phyloP scores from a whole-genome alignment of 2,113 vertebrate genomes.

The Centropus bengalensis region DNA sequence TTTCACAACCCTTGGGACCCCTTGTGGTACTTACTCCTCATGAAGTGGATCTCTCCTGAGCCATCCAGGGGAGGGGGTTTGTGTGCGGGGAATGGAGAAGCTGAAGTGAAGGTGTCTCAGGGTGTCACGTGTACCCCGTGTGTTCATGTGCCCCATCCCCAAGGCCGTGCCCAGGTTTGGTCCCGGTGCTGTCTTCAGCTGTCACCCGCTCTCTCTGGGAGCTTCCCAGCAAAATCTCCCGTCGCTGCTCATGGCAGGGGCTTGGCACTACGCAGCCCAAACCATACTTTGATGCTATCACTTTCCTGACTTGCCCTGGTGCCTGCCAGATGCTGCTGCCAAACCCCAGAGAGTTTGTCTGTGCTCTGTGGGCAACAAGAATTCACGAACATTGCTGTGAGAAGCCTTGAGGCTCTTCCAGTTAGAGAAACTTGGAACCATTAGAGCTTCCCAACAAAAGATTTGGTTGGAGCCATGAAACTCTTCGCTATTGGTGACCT shows the following conservation, averaged over 20 bases:
- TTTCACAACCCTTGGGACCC: background rate
- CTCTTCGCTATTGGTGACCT: rapidly evolving
- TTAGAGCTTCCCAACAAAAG: background rate
- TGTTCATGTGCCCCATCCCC: rapidly evolving
- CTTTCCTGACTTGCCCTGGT: background rate
- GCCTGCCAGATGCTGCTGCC: rapidly evolving
- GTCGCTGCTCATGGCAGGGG: background rate
- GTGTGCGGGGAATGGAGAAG: background rate
- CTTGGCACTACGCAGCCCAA: background rate
- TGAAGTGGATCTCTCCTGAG: background rate
- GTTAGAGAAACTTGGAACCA: background rate
- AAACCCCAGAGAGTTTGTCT: background rate
- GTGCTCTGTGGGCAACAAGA: background rate
- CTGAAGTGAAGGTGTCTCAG: background rate
- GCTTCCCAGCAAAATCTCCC: background rate
- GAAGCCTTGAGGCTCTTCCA: background rate
- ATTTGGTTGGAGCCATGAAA: background rate
- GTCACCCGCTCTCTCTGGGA: background rate
- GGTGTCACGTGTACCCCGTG: rapidly evolving
- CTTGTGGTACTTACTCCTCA: rapidly evolving
- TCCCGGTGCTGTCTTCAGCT: background rate
- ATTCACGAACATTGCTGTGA: background rate
- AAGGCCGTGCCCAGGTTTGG: background rate
- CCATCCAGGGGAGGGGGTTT: rapidly evolving
- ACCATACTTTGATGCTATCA: background rate